These are phyloP conservation scores for Dasypus novemcinctus DNA, from an alignment of 2,113 vertebrate species.

Conservation along the genomic window DNA sequence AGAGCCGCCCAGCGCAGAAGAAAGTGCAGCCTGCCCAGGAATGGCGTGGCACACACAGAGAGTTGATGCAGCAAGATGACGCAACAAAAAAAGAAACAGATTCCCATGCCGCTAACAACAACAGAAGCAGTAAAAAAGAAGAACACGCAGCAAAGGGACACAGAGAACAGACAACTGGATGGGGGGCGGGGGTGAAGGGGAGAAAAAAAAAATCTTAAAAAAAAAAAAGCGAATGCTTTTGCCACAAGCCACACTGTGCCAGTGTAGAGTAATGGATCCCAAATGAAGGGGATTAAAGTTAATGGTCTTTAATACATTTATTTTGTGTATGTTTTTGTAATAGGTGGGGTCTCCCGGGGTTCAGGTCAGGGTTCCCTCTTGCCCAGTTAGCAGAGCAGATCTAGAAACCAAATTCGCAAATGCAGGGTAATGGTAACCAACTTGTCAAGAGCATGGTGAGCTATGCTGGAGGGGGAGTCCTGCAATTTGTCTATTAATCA, in stretches of 20 bases:
- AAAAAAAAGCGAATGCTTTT: neutral
- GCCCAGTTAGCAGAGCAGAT: neutral
- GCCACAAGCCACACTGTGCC: neutral
- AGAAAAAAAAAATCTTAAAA: too few species aligned
- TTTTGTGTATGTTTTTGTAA: neutral
- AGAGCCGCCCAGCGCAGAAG: too few species aligned
- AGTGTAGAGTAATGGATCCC: neutral
- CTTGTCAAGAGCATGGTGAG: neutral
- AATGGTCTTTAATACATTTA: neutral
- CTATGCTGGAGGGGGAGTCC: neutral
- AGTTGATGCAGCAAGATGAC: too few species aligned
- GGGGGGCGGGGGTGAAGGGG: too few species aligned
- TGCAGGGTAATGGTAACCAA: neutral
- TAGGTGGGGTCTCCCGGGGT: accelerated
- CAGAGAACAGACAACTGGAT: too few species aligned
- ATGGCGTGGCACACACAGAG: too few species aligned
- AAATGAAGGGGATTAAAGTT: neutral
- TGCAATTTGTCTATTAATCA: too few species aligned
- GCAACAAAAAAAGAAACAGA: too few species aligned
- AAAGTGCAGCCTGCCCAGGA: too few species aligned
- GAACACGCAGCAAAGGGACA: too few species aligned
- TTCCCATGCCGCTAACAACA: too few species aligned
- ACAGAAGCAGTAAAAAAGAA: too few species aligned
- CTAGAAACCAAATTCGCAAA: neutral
- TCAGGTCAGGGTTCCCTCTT: neutral